Evolutionary conservation across 2,888 invertebrate genomes (phyloP), one percentile per base, ranked within the genome.

Genomic region (Amitus sp.): DNA sequence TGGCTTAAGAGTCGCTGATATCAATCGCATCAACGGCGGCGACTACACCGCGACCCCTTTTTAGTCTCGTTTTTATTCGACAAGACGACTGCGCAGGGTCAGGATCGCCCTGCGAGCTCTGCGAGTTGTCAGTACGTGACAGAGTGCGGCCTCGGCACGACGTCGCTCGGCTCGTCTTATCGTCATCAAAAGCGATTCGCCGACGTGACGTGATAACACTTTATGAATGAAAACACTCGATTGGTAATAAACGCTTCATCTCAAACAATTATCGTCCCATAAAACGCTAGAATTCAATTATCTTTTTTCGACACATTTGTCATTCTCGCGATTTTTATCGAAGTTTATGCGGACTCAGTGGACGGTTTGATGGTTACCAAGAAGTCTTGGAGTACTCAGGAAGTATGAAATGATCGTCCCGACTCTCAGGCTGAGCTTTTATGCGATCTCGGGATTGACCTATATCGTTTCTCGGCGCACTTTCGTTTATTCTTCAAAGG

Each of bases 81-180:
- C 46, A 51, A 49, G 53, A 60, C 56, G 65, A 49, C 61, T 57
- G 62, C 64, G 65, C 62, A 54, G 55, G 43, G 51, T 33, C 62
- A 54, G 53, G 34, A 62, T 56, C 61, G 47, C 61, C 56, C 60
- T 56, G 49, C 49, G 53, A 45, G 51, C 48, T 45, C 37, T 2
- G 23, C 23, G 7, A 23, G 59, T 62, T 69, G 73, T 72, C 78
- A 82, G 81, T 82, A 76, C 76, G 79, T 79, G 80, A 80, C 79
- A 78, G 77, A 76, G 76, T 76, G 77, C 79, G 80, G 80, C 75
- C 72, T 75, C 75, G 77, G 72, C 73, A 79, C 78, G 79, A 80
- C 77, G 78, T 78, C 76, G 78, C 68, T 68, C 13, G 72, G 49
- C 65, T 68, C 68, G 64, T 74, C 67, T 72, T 68, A 68, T 58